Percentiles rank a stretch among this genome's conserved stretches.
phyloP scores from a whole-genome alignment of 1,140 invertebrate genomes.

The Bombyx mori region DNA sequence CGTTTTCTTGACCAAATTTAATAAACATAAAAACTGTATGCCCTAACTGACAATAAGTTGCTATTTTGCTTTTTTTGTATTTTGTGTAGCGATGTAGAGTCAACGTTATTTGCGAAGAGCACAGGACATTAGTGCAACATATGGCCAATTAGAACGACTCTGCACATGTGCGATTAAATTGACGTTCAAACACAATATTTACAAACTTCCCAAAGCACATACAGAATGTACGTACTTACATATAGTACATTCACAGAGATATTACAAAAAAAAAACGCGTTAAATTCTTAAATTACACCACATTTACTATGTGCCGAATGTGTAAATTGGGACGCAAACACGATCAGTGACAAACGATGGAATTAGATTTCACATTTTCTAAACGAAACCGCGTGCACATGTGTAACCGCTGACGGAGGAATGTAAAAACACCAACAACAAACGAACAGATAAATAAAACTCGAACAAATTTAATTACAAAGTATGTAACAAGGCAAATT shows the following conservation, averaged over 20 bases:
- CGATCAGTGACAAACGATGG: background rate
- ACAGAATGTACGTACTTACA: background rate
- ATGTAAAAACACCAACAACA: no score
- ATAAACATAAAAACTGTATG: no score
- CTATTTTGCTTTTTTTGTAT: no score
- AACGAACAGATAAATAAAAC: no score
- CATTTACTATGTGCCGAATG: slow-evolving; percentile 1
- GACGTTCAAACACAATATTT: background rate
- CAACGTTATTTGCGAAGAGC: background rate
- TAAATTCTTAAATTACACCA: slow-evolving; percentile 1
- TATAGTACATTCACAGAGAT: background rate
- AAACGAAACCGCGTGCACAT: background rate
- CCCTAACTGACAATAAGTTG: no score
- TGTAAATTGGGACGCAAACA: slow-evolving; percentile 4
- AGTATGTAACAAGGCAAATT: no score
- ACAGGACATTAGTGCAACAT: slow-evolving; percentile 10
- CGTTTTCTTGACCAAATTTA: no score
- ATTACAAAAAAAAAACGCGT: no score
- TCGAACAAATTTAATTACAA: no score
- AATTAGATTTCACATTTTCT: background rate
- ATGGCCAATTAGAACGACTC: slow-evolving; percentile 15
- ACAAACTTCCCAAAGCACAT: background rate
- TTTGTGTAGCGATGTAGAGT: background rate
- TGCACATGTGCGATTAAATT: slow-evolving; percentile 8
- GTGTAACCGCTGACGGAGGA: background rate